Percentiles rank a stretch among this genome's conserved stretches.
These are phyloP conservation scores for Mixornis gularis DNA, from an alignment of 2,113 vertebrate species.

Conservation along the genomic window DNA sequence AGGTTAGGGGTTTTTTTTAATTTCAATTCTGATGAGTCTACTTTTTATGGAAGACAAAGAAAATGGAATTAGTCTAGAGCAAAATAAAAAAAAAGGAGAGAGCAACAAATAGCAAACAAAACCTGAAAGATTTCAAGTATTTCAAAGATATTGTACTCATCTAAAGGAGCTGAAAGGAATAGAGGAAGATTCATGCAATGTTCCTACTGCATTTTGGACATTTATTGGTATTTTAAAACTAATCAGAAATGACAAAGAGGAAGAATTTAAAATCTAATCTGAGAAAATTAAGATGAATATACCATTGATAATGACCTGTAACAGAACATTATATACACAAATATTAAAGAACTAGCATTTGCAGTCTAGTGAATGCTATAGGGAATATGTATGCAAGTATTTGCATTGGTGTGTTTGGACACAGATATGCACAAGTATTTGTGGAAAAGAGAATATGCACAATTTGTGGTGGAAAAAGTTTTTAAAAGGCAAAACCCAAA, in stretches of 20 bases:
- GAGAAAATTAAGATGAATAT: background rate
- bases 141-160: background rate
- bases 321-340: background rate
- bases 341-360: background rate
- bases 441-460: background rate
- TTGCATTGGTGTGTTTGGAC: background rate
- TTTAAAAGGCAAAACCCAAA: background rate
- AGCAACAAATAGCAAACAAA: background rate
- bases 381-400: background rate
- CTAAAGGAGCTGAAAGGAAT: background rate
- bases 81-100: background rate
- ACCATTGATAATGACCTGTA: background rate
- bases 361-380: background rate
- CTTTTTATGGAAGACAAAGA: background rate
- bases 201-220: background rate
- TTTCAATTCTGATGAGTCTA: background rate
- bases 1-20: rapidly evolving
- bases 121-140: background rate
- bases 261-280: background rate
- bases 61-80: background rate
- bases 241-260: background rate
- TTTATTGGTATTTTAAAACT: background rate
- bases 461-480: background rate
- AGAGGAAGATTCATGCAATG: background rate
- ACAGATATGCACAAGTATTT: background rate